These are phyloP conservation scores for Polypedilum vanderplanki DNA, from an alignment of 1,140 invertebrate species.

Conservation along the genomic window DNA sequence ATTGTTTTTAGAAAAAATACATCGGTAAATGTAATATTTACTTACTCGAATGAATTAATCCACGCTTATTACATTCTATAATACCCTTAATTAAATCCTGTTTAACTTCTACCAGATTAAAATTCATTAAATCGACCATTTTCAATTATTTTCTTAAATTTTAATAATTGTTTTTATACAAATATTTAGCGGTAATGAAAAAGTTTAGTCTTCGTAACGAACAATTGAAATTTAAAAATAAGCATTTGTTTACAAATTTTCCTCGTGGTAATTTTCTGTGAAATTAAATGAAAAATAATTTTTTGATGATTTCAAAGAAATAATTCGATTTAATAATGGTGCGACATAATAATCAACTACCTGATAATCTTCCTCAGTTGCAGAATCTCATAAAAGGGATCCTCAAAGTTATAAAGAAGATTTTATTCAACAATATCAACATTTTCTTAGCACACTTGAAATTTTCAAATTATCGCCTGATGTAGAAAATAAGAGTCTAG, in stretches of 20 bases:
- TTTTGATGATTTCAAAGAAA: too few relatives aligned
- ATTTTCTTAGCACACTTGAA: conserved; percentile 79
- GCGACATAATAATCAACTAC: conserved; percentile 78
- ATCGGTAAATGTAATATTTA: neutral
- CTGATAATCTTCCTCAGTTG: conserved; percentile 86
- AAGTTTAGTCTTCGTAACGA: neutral
- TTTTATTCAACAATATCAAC: conserved; percentile 80
- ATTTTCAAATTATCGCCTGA: conserved; percentile 79
- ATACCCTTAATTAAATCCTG: neutral
- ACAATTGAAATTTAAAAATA: too few relatives aligned
- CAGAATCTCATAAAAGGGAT: conserved; percentile 97
- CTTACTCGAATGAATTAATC: conserved; percentile 36
- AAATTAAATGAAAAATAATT: too few relatives aligned
- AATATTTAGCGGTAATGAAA: neutral
- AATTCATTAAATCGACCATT: neutral
- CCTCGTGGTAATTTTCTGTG: too few relatives aligned
- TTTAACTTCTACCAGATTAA: neutral
- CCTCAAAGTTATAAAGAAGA: conserved; percentile 91
- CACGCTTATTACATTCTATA: conserved; percentile 40
- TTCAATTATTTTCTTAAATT: neutral
- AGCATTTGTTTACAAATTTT: too few relatives aligned
- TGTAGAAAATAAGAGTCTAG: conserved; percentile 76
- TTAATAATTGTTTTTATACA: neutral
- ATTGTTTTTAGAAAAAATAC: conserved; percentile 45
- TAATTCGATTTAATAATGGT: conserved; percentile 47